These are phyloP conservation scores for Rhincodon typus DNA, from an alignment of 2,797 vertebrate genomes.

Conservation along the genomic window DNA sequence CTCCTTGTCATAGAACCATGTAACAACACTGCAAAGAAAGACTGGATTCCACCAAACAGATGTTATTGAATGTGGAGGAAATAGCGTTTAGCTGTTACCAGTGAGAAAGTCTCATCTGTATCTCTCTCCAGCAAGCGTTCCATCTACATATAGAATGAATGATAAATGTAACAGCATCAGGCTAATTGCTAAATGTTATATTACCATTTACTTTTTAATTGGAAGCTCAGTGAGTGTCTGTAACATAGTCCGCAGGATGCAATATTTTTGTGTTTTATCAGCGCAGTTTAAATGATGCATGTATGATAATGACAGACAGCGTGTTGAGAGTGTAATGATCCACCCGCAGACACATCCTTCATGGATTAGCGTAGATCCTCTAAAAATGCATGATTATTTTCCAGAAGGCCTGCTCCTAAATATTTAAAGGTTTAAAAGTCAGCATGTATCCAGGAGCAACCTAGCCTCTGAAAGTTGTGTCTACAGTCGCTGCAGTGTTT, in stretches of 20 bases:
- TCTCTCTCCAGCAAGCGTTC: not conserved
- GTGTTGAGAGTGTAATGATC: conserved; percentile 48
- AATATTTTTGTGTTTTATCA: conserved; percentile 49
- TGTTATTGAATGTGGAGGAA: not conserved
- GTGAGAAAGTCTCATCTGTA: not conserved
- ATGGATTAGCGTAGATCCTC: conserved; percentile 41
- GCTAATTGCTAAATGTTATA: conserved; percentile 27
- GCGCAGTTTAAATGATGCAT: conserved; percentile 45
- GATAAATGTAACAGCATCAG: not conserved
- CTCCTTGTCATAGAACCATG: too few species aligned
- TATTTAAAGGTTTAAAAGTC: conserved; percentile 38
- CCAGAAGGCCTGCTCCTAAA: conserved; percentile 40
- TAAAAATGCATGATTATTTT: conserved; percentile 44
- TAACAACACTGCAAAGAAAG: not conserved
- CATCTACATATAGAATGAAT: conserved; percentile 24
- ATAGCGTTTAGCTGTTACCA: not conserved
- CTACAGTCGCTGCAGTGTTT: not conserved
- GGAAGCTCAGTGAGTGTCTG: not conserved
- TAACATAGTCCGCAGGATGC: not conserved
- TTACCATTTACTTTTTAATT: conserved; percentile 30
- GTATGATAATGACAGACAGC: conserved; percentile 47
- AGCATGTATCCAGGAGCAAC: not conserved
- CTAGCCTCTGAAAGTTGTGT: not conserved
- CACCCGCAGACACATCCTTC: conserved; percentile 42
- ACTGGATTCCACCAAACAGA: not conserved